phyloP scores from a whole-genome alignment of 2,797 vertebrate species.

The Semotilus atromaculatus region DNA sequence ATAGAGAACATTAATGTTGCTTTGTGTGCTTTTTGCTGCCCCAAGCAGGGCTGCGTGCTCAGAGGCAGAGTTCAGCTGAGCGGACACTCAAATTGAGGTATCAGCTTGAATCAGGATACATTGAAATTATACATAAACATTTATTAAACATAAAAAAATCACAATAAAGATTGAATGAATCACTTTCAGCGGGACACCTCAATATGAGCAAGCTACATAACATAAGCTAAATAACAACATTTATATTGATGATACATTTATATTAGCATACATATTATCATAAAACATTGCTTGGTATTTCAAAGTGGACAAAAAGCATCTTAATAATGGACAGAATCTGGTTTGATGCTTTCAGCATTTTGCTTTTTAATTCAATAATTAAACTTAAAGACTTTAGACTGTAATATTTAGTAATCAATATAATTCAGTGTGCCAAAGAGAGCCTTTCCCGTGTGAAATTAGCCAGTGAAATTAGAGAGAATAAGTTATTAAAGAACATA shows the following conservation, averaged over 20 bases:
- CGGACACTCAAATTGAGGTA: slow-evolving; percentile 64
- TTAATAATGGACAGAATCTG: slow-evolving; percentile 61
- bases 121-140: background rate
- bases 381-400: background rate
- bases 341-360: slow-evolving; percentile 57
- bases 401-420: background rate
- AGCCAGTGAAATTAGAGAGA: background rate
- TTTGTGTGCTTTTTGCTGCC: slow-evolving; percentile 14
- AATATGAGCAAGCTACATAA: slow-evolving; percentile 24
- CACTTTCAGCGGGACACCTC: slow-evolving; percentile 29
- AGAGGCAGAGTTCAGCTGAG: slow-evolving; percentile 62
- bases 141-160: background rate
- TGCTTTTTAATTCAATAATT: background rate
- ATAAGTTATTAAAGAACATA: background rate
- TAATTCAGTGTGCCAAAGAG: background rate
- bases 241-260: background rate
- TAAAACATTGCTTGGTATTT: slow-evolving; percentile 52
- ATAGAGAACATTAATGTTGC: slow-evolving; percentile 76
- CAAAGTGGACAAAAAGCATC: slow-evolving; percentile 67
- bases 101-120: background rate
- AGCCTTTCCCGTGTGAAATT: slow-evolving; percentile 24
- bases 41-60: slow-evolving; percentile 41
- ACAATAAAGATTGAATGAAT: background rate
- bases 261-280: slow-evolving; percentile 10
- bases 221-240: slow-evolving; percentile 29